These are phyloP conservation scores for Molossus alvarezi DNA, from an alignment of 2,797 vertebrate genomes.

Conservation along the genomic window DNA sequence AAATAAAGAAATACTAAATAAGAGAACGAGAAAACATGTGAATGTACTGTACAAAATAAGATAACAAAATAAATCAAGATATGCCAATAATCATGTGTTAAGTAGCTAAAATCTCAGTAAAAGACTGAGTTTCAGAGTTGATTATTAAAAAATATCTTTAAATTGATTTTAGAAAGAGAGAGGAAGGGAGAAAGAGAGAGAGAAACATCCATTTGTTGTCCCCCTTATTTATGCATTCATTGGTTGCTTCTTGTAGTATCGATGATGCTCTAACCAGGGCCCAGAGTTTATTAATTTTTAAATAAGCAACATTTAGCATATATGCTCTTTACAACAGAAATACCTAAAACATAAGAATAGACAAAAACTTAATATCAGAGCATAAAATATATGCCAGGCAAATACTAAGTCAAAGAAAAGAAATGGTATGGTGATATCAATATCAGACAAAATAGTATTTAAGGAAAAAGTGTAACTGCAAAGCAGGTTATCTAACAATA, in stretches of 20 bases:
- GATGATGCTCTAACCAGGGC: background rate
- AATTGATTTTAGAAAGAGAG: background rate
- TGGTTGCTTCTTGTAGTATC: background rate
- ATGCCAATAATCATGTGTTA: background rate
- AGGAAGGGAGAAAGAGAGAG: background rate
- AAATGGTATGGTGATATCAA: background rate
- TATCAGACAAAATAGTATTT: background rate
- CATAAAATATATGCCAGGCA: background rate
- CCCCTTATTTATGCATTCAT: background rate
- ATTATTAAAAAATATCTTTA: background rate
- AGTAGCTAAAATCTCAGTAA: conserved; percentile 15
- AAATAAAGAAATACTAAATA: conserved; percentile 17
- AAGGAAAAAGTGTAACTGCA: background rate
- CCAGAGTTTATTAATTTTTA: conserved; percentile 36
- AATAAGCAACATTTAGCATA: conserved; percentile 45
- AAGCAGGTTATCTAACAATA: background rate
- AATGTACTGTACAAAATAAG: background rate
- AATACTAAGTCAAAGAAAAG: conserved; percentile 58
- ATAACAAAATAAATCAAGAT: background rate
- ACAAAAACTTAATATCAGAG: conserved; percentile 12
- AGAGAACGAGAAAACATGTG: background rate
- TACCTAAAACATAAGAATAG: background rate
- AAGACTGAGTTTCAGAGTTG: conserved; percentile 18
- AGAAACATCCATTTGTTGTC: background rate
- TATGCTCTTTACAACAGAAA: background rate